Evolutionary conservation across 2,888 invertebrate species (phyloP), one percentile per base, ranked within the genome.

Genomic region (Drosophila tanythrix): DNA sequence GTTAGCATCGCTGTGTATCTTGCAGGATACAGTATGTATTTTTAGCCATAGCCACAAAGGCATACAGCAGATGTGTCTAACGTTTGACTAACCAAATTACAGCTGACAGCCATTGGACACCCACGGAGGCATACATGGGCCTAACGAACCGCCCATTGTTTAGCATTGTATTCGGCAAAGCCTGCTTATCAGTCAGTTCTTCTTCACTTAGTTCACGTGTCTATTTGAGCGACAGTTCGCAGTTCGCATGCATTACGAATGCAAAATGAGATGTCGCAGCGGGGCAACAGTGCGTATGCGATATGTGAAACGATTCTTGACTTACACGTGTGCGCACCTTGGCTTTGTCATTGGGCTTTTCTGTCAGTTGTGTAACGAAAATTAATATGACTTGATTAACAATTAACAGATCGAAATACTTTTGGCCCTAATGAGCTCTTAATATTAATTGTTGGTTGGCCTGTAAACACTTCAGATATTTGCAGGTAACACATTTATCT

Each of bases 41-140:
- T 81, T 69, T 83, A 80, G 76, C 72, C 56, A 51, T 25, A 70
- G 35, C 73, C 6, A 25, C 27, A 70, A 67, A 71, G 70, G 76
- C 67, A 70, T 76, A 70, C 83, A 52, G 64, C 83, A 88, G 87
- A 82, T 74, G 81, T 73, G 68, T 63, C 74, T 60, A 75, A 64
- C 75, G 74, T 89, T 84, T 82, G 90, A 78, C 76, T 85, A 80
- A 80, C 89, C 60, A 81, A 83, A 83, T 88, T 76, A 73, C 70
- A 76, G 61, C 71, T 59, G 80, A 82, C 88, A 74, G 50, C 55
- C 64, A 61, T 38, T 68, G 75, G 46, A 33, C 56, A 53, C 60
- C 65, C 61, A 33, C 52, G 53, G 77, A 50, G 72, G 25, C 40
- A 59, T 5, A 58, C 46, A 52, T 40, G 53, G 59, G 27, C 60